These are phyloP conservation scores for Galerucella calmariensis DNA, from an alignment of 2,888 invertebrate genomes.

Conservation along the genomic window DNA sequence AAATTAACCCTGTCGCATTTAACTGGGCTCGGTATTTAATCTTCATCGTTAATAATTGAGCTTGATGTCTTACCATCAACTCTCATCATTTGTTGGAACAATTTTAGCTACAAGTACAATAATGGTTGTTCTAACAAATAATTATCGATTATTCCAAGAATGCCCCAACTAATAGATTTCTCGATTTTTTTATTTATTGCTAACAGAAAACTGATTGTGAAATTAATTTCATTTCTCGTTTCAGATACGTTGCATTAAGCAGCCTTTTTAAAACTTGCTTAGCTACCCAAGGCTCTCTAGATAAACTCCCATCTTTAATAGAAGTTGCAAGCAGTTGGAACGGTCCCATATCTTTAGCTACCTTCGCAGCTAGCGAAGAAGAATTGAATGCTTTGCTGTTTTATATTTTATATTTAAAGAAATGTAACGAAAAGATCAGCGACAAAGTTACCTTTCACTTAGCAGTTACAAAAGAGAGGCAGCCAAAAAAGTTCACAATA, in stretches of 20 bases:
- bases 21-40: too few relatives aligned
- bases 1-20: too few relatives aligned
- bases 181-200: too few relatives aligned
- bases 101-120: too few relatives aligned
- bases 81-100: too few relatives aligned
- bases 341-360: slow-evolving; percentile 85
- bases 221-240: not conserved
- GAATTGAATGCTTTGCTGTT: slow-evolving; percentile 79
- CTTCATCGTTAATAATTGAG: too few relatives aligned
- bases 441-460: slow-evolving; percentile 82
- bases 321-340: slow-evolving; percentile 84
- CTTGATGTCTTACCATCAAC: too few relatives aligned
- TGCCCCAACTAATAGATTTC: too few relatives aligned
- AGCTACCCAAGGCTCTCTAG: slow-evolving; percentile 88
- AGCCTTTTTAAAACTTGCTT: slow-evolving; percentile 71
- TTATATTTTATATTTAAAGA: slow-evolving; percentile 80
- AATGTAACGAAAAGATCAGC: slow-evolving; percentile 78
- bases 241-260: slow-evolving; percentile 71
- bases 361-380: slow-evolving; percentile 81
- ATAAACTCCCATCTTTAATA: slow-evolving; percentile 80
- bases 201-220: too few relatives aligned
- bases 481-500: slow-evolving; percentile 54
- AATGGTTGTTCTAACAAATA: too few relatives aligned
- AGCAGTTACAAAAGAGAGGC: slow-evolving; percentile 73
- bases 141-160: too few relatives aligned